Base-by-base conservation (phyloP, 2,888 invertebrate species). In the Allolobophora icterica region DNA sequence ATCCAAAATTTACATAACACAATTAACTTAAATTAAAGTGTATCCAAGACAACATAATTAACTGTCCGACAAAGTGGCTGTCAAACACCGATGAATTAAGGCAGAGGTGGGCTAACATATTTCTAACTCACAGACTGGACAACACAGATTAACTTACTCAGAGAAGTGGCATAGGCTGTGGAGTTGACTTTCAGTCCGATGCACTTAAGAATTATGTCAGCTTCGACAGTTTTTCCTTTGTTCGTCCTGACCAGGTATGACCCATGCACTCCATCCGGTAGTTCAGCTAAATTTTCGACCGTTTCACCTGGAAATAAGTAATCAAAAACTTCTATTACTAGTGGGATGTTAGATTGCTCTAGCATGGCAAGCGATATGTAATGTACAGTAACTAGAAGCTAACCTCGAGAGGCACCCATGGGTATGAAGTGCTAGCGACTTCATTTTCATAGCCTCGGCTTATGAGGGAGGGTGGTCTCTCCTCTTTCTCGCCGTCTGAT, bases 131-230 rank as follows among this genome's bases (percentile, higher is more conserved):
- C 71, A 42, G 17, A 33, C 0, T 30, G 15, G 6, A 38, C 35
- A 38, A 35, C 17, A 90, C 8, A 35, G 21, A 35, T 0, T 13
- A 34, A 89, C 91, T 35, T 83, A 91, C 91, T 71, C n/a, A 91
- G 45, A 42, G n/a, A 24, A 30, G 33, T 33, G 38, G 84, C 33
- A 84, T 91, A 92, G 34, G 91, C 90, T 15, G 24, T 90, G 0
- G 42, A 38, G 91, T 92, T 92, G 35, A 91, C 34, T 71, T 84
- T 91, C 4, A 92, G 84, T 8, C 92, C 92, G 17, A 83, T 91
- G 15, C 58, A 35, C 30, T 89, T 91, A 38, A 91, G 2, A 38
- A 91, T 91, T 13, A 91, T 34, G n/a, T 91, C 90, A 8, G 91
- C 91, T 21, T 89, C 40, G 13, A 91, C 21, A 0, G n/a, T 40